These are phyloP conservation scores for Aleiodes sp. DNA, from an alignment of 1,140 invertebrate species.

Conservation along the genomic window DNA sequence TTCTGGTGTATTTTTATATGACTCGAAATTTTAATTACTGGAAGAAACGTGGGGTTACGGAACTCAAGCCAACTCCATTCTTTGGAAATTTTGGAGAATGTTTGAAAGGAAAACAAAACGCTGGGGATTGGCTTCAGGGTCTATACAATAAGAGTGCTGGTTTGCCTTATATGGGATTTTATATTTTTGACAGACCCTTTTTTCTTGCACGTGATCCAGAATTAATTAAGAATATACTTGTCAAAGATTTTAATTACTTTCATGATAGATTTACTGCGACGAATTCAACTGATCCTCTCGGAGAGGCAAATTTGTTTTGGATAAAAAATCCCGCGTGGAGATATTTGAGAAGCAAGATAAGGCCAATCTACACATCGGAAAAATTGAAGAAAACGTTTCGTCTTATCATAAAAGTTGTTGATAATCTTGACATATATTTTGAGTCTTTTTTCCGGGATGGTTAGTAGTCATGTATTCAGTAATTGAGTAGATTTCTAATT, in stretches of 20 bases:
- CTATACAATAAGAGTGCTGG: slow-evolving; percentile 39
- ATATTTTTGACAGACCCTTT: slow-evolving; percentile 53
- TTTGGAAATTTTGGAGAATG: slow-evolving; percentile 51
- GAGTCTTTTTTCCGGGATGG: slow-evolving; percentile 39
- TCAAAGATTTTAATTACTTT: slow-evolving; percentile 66
- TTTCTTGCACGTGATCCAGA: slow-evolving; percentile 62
- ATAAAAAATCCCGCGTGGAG: slow-evolving; percentile 58
- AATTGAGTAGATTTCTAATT: too few species aligned
- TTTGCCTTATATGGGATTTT: slow-evolving; percentile 52
- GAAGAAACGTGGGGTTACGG: slow-evolving; percentile 50
- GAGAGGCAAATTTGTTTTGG: slow-evolving; percentile 49
- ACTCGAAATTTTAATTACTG: slow-evolving; percentile 60
- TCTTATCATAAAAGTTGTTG: slow-evolving; percentile 57
- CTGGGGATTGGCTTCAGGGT: slow-evolving; percentile 29
- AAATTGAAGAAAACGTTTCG: slow-evolving; percentile 62
- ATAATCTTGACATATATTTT: slow-evolving; percentile 52
- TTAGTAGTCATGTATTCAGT: not conserved
- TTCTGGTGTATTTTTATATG: slow-evolving; percentile 46
- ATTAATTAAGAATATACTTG: slow-evolving; percentile 59
- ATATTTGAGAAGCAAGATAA: slow-evolving; percentile 54
- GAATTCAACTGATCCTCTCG: slow-evolving; percentile 42
- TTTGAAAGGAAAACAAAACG: slow-evolving; percentile 28
- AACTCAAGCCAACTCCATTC: slow-evolving; percentile 48
- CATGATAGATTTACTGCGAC: slow-evolving; percentile 43
- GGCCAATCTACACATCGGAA: slow-evolving; percentile 59